These are phyloP conservation scores for Dichetophora obliterata DNA, from an alignment of 2,888 invertebrate species.

Conservation along the genomic window DNA sequence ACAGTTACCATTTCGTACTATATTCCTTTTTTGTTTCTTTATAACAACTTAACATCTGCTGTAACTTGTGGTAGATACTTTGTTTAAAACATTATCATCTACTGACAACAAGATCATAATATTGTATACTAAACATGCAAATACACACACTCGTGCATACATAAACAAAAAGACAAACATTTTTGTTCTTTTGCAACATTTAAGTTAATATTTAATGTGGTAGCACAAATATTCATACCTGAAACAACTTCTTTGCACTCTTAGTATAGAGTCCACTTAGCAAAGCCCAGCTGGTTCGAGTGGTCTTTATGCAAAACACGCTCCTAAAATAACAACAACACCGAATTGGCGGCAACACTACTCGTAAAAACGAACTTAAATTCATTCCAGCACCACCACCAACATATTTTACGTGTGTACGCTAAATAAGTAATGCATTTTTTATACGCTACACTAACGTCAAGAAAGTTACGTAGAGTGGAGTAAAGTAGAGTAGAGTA, in stretches of 20 bases:
- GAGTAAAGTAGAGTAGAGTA: not conserved
- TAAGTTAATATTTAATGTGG: constrained; percentile 16
- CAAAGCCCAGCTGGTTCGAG: constrained; percentile 9
- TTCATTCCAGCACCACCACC: not conserved
- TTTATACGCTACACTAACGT: constrained; percentile 27
- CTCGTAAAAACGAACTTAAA: constrained; percentile 20
- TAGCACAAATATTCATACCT: not conserved
- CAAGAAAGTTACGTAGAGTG: not conserved
- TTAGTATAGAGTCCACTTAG: constrained; percentile 7
- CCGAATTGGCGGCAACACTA: not conserved
- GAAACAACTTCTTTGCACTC: not conserved
- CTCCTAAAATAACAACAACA: constrained; percentile 18
- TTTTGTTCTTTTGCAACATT: not conserved
- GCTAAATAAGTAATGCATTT: constrained; percentile 41
- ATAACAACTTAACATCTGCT: too few species aligned
- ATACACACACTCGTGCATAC: too few species aligned
- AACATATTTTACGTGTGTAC: constrained; percentile 38
- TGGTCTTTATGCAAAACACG: constrained; percentile 21
- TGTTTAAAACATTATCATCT: too few species aligned
- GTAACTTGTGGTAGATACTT: too few species aligned
- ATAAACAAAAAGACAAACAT: not conserved
- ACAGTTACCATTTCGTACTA: too few species aligned
- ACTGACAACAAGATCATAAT: too few species aligned
- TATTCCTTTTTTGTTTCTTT: too few species aligned
- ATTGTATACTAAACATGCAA: too few species aligned